Evolutionary conservation across 2,888 invertebrate genomes (phyloP), one percentile per base, ranked within the genome.

Genomic region (Drosophila tripunctata): DNA sequence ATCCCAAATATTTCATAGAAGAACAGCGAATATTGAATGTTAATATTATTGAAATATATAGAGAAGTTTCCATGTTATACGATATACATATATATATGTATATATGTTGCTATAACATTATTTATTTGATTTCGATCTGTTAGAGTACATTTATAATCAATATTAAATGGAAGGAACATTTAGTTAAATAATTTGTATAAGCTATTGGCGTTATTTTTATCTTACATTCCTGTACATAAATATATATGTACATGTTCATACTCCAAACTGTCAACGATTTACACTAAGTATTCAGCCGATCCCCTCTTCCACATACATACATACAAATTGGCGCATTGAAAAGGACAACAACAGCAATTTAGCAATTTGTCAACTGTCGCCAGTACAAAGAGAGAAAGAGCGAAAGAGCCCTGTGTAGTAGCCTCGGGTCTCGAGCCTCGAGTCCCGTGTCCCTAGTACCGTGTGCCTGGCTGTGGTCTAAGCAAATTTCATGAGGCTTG

Each of bases 281-380:
- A 48, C 41, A 41, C 24, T 24, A n/a, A n/a, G n/a, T n/a, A 21
- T 19, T 12, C 24, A 48, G n/a, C 4, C 10, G 5, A 8, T 3
- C 8, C 8, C 12, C 17, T 4, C 19, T 8, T 4, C 15, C 19
- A 43, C 19, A 12, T 6, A 17, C 31, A n/a, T 1, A 31, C 31
- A 41, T 1, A 35, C 35, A 22, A 30, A 40, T 36, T 48, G 57
- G 50, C 63, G 65, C 43, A 64, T 73, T 67, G 17, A 66, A 73
- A 81, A 78, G 79, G 66, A 84, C 85, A 81, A 66, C 82, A 50
- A 40, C 51, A 65, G 57, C 77, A 85, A 81, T 84, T 44, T 55
- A 61, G 62, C 78, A 84, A 82, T 82, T 82, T 82, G 81, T 82
- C 81, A 82, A 82, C 78, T 85, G 81, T 82, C 85, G 79, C 68